Base-by-base conservation (phyloP, 2,113 vertebrate genomes). In the Spheniscus mendiculus region DNA sequence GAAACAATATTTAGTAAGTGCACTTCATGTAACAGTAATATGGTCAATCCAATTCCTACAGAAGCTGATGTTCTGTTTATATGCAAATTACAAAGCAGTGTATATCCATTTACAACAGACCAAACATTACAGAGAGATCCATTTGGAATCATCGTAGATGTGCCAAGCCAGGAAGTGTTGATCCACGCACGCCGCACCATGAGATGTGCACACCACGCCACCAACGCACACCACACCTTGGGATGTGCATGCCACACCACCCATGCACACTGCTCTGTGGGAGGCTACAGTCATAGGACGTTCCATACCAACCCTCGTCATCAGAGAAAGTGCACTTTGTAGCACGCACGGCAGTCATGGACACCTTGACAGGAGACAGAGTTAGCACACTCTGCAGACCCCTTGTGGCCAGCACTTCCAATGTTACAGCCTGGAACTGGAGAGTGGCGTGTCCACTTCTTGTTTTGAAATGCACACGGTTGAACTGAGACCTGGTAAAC, bases 201-300 rank as follows among this genome's bases (percentile, higher is more conserved):
- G 18, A 16, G 21, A 40, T 10, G 5, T 17, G 15, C 36, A 9
- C 1, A 5, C 23, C 10, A 7, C 9, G 3, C 10, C 45, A 25
- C 18, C 4, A 2, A 1, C 3, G 5, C 17, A 10, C 0, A 4
- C 11, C 11, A 10, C 36, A 26, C 34, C 2, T 14, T 8, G 18
- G 30, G 26, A 34, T 14, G 6, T 18, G 11, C 26, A 5, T 1
- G 5, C 29, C 11, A 8, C 1, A 1, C 12, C 26, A 38, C 21
- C 30, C 8, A 12, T 4, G 5, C 16, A 18, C 3, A 0, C 8
- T 3, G 18, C 34, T 3, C 6, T 0, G 0, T 7, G 32, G n/a
- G 49, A 30, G 53, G 30, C 14, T 67, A 9, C 16, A 56, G 18
- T 12, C 38, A 13, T 0, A 29, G 30, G 14, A 27, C 0, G 2